These are phyloP conservation scores for Tursiops truncatus DNA, from an alignment of 2,113 vertebrate species.

Conservation along the genomic window DNA sequence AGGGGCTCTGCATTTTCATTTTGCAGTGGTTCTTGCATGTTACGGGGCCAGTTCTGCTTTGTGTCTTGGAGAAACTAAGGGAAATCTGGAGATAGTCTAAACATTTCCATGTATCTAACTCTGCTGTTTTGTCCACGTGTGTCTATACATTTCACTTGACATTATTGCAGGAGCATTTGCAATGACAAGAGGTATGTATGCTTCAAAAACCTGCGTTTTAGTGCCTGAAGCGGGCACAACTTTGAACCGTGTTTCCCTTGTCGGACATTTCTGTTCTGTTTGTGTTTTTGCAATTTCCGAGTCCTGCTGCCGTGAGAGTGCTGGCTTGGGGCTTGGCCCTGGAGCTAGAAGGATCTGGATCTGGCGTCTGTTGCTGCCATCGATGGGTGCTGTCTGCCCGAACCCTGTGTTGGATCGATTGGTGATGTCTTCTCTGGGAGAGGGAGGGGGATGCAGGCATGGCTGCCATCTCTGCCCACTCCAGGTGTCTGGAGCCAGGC, in stretches of 20 bases:
- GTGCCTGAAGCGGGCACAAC: not conserved
- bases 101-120: not conserved
- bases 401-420: not conserved
- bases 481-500: not conserved
- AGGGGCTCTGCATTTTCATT: not conserved
- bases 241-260: not conserved
- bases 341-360: too few relatives aligned
- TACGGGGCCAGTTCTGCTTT: not conserved
- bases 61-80: not conserved
- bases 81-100: not conserved
- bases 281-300: not conserved
- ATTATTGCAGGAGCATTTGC: fast-evolving
- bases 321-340: not conserved
- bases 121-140: not conserved
- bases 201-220: not conserved
- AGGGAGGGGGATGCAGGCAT: not conserved
- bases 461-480: not conserved
- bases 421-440: not conserved
- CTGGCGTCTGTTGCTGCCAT: not conserved
- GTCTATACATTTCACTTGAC: not conserved
- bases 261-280: not conserved
- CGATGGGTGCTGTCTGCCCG: not conserved
- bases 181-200: fast-evolving
- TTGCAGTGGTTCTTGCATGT: not conserved
- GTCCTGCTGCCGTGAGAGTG: not conserved